Conservation (phyloP, 1,140 invertebrate genomes). For the Drosophila repleta region DNA sequence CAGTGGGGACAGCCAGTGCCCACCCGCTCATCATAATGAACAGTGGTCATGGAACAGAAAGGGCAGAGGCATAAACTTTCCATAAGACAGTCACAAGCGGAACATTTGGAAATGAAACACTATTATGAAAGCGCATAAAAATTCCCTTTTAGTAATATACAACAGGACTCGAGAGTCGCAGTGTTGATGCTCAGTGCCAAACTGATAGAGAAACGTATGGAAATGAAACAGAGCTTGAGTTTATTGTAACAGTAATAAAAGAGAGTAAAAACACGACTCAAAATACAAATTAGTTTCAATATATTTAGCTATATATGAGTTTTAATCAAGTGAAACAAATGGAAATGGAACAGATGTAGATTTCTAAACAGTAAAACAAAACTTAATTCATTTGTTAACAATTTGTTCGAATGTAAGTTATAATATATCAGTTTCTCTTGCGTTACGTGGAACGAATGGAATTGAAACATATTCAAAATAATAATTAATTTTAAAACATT, state of each 20-base stretch:
- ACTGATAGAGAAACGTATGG: too few relatives aligned
- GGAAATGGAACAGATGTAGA: not conserved
- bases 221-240: too few relatives aligned
- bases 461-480: not conserved
- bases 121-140: too few relatives aligned
- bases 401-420: too few relatives aligned
- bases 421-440: too few relatives aligned
- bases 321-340: not conserved
- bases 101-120: not conserved
- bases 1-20: not conserved
- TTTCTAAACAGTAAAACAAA: not conserved
- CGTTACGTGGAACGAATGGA: not conserved
- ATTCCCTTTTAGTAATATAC: too few relatives aligned
- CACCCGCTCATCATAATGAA: not conserved
- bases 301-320: not conserved
- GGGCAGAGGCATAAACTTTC: not conserved
- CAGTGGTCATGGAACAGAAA: not conserved
- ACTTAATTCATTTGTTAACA: too few relatives aligned
- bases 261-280: too few relatives aligned
- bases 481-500: too few relatives aligned
- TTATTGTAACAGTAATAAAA: too few relatives aligned
- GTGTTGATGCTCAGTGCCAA: too few relatives aligned
- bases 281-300: not conserved
- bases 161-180: too few relatives aligned
- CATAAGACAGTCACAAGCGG: not conserved